Evolutionary conservation across 2,888 invertebrate species (phyloP), one percentile per base, ranked within the genome.

Genomic region (Antitype chi): DNA sequence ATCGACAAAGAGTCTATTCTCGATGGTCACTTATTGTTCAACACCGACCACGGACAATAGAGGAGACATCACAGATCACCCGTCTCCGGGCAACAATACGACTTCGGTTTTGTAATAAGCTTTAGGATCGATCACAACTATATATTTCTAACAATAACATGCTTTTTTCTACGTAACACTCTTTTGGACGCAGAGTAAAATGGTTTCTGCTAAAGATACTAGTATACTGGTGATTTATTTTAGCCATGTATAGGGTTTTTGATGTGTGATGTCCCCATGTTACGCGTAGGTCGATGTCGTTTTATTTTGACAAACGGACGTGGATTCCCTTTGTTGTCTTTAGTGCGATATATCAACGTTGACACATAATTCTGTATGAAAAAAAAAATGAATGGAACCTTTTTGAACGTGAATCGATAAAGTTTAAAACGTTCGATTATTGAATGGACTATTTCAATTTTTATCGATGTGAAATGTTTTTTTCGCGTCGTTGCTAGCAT

Each of bases 21-120:
- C 92, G 92, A 93, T 95, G 96, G 96, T 94, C 96, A 95, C 90
- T 94, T 92, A 95, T 96, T 96, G 96, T 96, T 95, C 94, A 93
- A 94, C 91, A 90, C 88, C 86, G 89, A 89, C 89, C 87, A 90
- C 88, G 89, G 89, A 95, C 95, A 96, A 96, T 94, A 90, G 91
- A 88, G 82, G 88, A 95, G 88, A 95, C 94, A 95, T 94, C 94
- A 92, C 92, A 92, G 93, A 95, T 95, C 95, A 94, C 92, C 94
- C 93, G 89, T 92, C 93, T 91, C 91, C 72, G 84, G 84, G 88
- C 89, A 92, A 94, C 95, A 95, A 95, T 94, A 91, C 91, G 82
- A 89, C 78, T 75, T 90, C 85, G 92, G 93, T 92, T 93, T 93
- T 93, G 94, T 94, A 93, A 93, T 92, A 94, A 93, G 91, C 92